Percentiles rank a stretch among this genome's conserved stretches.
These are phyloP conservation scores for Thermophis baileyi DNA, from an alignment of 2,113 vertebrate species.

Conservation along the genomic window DNA sequence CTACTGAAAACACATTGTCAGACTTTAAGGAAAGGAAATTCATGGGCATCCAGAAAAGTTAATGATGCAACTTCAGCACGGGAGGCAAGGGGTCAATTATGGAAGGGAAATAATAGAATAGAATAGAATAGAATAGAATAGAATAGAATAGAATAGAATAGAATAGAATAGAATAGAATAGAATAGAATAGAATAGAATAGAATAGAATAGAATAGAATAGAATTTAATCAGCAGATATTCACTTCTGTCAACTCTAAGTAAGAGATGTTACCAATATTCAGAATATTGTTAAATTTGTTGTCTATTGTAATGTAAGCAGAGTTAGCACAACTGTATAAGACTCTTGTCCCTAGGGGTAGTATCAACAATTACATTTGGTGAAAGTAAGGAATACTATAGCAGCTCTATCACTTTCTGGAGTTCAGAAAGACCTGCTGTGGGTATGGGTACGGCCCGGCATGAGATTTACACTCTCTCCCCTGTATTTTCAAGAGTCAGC, in stretches of 20 bases:
- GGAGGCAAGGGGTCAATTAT: not conserved
- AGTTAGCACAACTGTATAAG: not conserved
- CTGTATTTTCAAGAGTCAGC: not conserved
- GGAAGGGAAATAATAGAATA: no score
- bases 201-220: no score
- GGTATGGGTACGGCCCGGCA: not conserved
- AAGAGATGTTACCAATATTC: not conserved
- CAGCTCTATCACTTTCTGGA: not conserved
- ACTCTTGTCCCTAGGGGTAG: not conserved
- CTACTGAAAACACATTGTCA: not conserved
- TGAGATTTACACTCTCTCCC: not conserved
- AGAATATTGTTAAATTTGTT: not conserved
- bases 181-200: no score
- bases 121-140: no score
- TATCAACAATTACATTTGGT: not conserved
- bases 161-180: no score
- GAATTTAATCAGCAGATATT: not conserved
- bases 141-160: no score
- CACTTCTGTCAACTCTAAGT: not conserved
- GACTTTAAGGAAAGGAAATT: not conserved
- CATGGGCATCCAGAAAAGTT: not conserved
- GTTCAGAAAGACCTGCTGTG: not conserved
- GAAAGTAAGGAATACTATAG: not conserved
- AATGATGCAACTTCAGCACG: not conserved
- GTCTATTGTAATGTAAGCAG: not conserved